Base-by-base conservation (phyloP, 1,140 invertebrate species). In the Temnothorax nylanderi region DNA sequence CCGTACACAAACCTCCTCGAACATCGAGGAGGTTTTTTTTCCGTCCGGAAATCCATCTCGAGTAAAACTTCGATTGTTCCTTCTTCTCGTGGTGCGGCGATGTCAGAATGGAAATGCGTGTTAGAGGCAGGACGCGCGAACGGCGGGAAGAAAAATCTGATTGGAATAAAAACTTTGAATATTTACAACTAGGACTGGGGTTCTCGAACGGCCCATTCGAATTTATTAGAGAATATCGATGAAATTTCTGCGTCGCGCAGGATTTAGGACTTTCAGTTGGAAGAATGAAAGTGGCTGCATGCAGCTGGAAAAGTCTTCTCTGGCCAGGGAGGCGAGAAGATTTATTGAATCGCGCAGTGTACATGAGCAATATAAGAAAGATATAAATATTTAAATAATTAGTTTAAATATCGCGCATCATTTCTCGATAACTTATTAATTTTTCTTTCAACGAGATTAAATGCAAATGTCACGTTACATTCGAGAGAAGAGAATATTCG, bases 221-320 rank as follows among this genome's bases (percentile, higher is more conserved):
- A 91, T 91, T 91, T 91, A 90, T 91, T 91, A 88, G 89, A 74
- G 89, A 91, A 91, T 91, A 90, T 91, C 89, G 89, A 91, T 91
- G 89, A 90, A 91, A 91, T 91, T 91, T 90, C 77, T 81, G 21
- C 13, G 65, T 58, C 65, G 65, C 56, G 56, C 21, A 32, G 67
- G 85, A 85, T 90, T 90, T 88, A 78, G 58, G 51, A 71, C 54
- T 47, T 51, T 51, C 65, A 58, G 54, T 51, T 26, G 77, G 44
- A 82, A 51, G 64, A 71, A 62, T 44, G 77, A 54, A 67, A 41
- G 21, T 5, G 51, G 21, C 60, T 82, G 65, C 34, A 86, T 58
- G 58, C 44, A 60, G 72, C 41, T 72, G 58, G 88, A 80, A 80
- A 87, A 89, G 88, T 77, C 34, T 21, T 47, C 10, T 21, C 21